Evolutionary conservation across 2,113 vertebrate species (phyloP).

Genomic region (Donacobius atricapilla): DNA sequence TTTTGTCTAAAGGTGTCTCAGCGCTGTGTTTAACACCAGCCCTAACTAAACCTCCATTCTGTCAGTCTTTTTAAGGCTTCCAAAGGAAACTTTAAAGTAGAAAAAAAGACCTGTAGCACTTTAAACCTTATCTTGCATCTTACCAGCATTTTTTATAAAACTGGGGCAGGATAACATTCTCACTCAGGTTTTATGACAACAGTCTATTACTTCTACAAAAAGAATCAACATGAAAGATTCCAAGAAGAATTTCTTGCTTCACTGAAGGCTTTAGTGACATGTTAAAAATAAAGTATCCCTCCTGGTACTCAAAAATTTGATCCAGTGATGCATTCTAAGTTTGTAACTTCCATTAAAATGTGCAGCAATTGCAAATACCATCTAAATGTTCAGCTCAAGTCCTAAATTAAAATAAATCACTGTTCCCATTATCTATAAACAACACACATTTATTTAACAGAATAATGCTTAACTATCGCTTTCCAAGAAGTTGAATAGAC

Average conservation of each 20-base stretch:
- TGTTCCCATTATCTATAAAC: not conserved
- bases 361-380: not conserved
- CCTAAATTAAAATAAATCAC: not conserved
- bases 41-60: not conserved
- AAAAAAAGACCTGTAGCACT: not conserved
- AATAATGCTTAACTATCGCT: not conserved
- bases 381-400: not conserved
- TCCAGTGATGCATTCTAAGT: not conserved
- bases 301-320: not conserved
- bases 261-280: not conserved
- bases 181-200: not conserved
- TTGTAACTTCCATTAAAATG: not conserved
- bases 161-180: not conserved
- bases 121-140: not conserved
- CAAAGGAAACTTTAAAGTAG: not conserved
- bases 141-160: not conserved
- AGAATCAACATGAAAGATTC: not conserved
- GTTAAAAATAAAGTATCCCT: not conserved
- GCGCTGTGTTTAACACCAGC: not conserved
- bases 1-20: not conserved
- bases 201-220: not conserved
- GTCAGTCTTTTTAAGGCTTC: not conserved
- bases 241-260: not conserved
- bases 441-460: not conserved
- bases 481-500: conserved; percentile 2